phyloP scores from a whole-genome alignment of 2,113 vertebrate genomes.

The Sapajus apella region DNA sequence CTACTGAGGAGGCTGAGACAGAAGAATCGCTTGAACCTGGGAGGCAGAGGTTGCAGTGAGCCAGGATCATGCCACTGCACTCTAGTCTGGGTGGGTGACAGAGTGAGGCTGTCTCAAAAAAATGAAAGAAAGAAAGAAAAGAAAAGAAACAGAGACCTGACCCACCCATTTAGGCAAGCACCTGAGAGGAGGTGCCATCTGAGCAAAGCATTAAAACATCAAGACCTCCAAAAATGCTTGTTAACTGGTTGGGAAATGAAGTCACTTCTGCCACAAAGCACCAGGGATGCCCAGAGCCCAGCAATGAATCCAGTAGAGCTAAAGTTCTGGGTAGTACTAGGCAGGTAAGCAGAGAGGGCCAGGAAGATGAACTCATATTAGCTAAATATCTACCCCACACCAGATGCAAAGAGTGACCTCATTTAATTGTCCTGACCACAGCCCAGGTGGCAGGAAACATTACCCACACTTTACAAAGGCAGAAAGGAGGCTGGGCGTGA shows the following conservation, averaged over 20 bases:
- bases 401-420: constrained; percentile 52
- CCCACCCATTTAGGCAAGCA: background rate
- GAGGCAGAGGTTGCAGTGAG: too few species aligned
- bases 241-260: constrained; percentile 14
- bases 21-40: too few species aligned
- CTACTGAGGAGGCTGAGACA: too few species aligned
- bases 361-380: constrained; percentile 35
- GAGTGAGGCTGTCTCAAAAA: too few species aligned
- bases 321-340: background rate
- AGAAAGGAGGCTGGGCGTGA: background rate
- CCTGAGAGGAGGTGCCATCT: background rate
- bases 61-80: too few species aligned
- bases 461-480: constrained; percentile 47
- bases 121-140: too few species aligned
- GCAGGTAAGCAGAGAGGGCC: background rate
- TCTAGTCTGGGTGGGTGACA: too few species aligned
- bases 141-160: background rate
- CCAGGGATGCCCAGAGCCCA: background rate
- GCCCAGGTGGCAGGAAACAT: constrained; percentile 20
- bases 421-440: constrained; percentile 46
- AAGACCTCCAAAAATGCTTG: constrained; percentile 38
- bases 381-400: background rate
- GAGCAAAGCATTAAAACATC: constrained; percentile 39
- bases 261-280: constrained; percentile 29
- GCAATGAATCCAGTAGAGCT: constrained; percentile 11